Evolutionary conservation across 2,113 vertebrate genomes (phyloP), one percentile per base, ranked within the genome.

Genomic region (Scalopus aquaticus): DNA sequence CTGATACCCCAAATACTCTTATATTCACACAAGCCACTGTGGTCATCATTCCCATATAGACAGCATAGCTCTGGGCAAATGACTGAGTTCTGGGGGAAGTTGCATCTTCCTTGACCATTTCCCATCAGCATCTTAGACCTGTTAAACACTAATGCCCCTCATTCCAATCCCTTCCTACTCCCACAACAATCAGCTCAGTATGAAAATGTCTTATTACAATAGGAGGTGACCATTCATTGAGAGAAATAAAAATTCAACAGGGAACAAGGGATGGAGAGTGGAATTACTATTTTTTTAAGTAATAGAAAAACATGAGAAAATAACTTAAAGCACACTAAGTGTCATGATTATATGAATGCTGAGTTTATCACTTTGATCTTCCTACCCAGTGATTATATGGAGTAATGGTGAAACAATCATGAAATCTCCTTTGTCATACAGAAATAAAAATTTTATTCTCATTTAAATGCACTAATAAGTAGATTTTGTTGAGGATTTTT

Each of bases 281-380:
- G 6, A 64, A 39, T 92, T 56, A 39, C 64, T 62, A 64, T 88
- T 56, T 88, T 73, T 12, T 22, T 30, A 93, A 84, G 39, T 88
- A 74, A 89, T 67, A 79, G n/a, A 30, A 65, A 72, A 84, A 76
- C 17, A 30, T 58, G 35, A 86, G 11, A 58, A 96, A 94, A 81
- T 84, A 58, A 84, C 54, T 39, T 13, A 44, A 58, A 80, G 42
- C 26, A 74, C 19, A 70, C 54, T n/a, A 67, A 69, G 5, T 92
- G 54, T 44, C 44, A 54, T n/a, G 9, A 80, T n/a, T 74, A 26
- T 70, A 77, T 69, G 37, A 90, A 76, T 35, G 12, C 17, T 9
- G 26, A 24, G 30, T 89, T 92, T 19, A 80, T 90, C 20, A n/a
- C 44, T 54, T 8, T 46, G 32, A 16, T 81, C 24, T 80, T 70